Evolutionary conservation across 2,113 vertebrate genomes (phyloP).

Genomic region (Capreolus pygargus): DNA sequence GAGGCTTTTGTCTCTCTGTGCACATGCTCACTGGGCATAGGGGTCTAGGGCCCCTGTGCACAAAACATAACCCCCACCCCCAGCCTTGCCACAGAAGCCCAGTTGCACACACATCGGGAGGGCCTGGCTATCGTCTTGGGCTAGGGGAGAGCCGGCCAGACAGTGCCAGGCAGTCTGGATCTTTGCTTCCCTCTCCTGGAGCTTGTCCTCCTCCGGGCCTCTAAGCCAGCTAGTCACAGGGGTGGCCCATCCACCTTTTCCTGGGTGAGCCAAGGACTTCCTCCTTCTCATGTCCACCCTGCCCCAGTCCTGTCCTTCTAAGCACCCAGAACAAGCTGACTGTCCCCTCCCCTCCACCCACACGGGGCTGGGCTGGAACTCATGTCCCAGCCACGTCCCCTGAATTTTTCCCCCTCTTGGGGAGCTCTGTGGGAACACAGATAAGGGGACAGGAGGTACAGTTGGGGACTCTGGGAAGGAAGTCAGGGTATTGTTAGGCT

Average conservation of each 20-base stretch:
- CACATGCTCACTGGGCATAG: not conserved
- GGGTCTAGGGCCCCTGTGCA: not conserved
- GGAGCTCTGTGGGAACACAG: not conserved
- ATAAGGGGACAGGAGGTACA: not conserved
- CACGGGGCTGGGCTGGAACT: not conserved
- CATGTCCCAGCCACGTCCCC: not conserved
- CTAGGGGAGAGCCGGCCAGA: not conserved
- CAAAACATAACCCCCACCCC: not conserved
- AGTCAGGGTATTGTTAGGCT: not conserved
- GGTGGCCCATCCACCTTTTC: not conserved
- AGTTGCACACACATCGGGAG: accelerated
- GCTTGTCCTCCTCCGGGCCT: not conserved
- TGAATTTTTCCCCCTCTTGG: not conserved
- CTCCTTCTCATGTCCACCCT: not conserved
- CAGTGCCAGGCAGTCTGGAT: not conserved
- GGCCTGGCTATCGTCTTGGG: accelerated
- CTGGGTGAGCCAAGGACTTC: not conserved
- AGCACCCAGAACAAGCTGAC: not conserved
- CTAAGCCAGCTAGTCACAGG: not conserved
- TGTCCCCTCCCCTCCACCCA: not conserved
- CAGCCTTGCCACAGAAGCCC: not conserved
- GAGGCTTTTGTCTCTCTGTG: not conserved
- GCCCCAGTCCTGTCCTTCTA: not conserved
- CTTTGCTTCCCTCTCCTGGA: not conserved
- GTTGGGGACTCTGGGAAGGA: not conserved